Evolutionary conservation across 2,113 vertebrate genomes (phyloP).

Genomic region (Nothoprocta pentlandii): DNA sequence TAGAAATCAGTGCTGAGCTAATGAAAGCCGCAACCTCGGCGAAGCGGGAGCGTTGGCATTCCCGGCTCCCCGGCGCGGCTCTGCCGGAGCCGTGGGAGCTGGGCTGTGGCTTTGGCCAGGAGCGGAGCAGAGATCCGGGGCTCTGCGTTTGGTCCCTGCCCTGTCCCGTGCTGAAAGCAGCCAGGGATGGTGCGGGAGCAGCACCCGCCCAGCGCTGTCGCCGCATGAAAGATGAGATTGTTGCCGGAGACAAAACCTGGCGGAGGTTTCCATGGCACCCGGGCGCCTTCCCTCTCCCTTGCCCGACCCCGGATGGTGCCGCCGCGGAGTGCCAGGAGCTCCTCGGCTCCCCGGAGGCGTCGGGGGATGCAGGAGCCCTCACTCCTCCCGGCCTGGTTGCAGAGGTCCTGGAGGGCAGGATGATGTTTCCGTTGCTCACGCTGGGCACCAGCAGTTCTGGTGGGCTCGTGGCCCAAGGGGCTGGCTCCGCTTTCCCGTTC

Average conservation of each 20-base stretch:
- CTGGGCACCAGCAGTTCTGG: not conserved
- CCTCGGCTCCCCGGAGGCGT: not conserved
- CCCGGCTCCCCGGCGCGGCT: not conserved
- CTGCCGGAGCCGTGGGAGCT: rapidly evolving
- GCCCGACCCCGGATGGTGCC: not conserved
- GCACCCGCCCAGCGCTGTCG: not conserved
- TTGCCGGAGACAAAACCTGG: not conserved
- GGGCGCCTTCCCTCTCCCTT: not conserved
- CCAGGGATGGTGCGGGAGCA: not conserved
- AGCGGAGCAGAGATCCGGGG: not conserved
- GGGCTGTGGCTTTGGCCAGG: not conserved
- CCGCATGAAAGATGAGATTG: not conserved
- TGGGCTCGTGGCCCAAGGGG: not conserved
- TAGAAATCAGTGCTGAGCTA: not conserved
- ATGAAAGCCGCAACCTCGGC: not conserved
- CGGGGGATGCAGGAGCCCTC: not conserved
- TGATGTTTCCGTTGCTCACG: not conserved
- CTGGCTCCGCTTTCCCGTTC: not conserved
- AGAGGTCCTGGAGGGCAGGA: not conserved
- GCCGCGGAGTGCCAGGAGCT: too few species aligned
- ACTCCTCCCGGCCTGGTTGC: not conserved
- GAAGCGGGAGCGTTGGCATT: not conserved
- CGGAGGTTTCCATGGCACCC: not conserved
- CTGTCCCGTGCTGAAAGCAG: not conserved
- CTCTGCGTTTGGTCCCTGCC: not conserved